Evolutionary conservation across 2,797 vertebrate species (phyloP).

Genomic region (Myripristis jacobus): DNA sequence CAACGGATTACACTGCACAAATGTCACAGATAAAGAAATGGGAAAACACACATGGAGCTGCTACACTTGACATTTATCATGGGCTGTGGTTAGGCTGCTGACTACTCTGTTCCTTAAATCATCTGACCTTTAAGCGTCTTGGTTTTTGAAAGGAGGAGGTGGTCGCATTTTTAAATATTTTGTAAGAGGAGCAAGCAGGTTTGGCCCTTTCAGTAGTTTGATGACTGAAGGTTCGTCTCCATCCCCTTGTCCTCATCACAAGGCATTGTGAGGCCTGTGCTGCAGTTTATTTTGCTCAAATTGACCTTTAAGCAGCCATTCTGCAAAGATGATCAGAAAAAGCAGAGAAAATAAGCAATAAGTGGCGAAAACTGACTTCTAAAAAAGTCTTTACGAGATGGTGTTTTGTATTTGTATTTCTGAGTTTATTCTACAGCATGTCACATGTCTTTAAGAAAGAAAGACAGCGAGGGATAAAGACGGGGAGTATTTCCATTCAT

Average conservation of each 20-base stretch:
- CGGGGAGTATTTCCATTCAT: too few species aligned
- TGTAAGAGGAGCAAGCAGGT: constrained; percentile 44
- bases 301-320: too few species aligned
- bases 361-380: too few species aligned
- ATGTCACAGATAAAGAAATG: constrained; percentile 70
- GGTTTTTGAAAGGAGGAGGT: constrained; percentile 45
- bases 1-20: constrained; percentile 67
- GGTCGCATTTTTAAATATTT: constrained; percentile 6
- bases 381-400: too few species aligned
- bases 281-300: not conserved
- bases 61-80: constrained; percentile 77
- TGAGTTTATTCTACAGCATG: too few species aligned
- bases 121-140: constrained; percentile 67
- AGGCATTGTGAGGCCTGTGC: too few species aligned
- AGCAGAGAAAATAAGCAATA: too few species aligned
- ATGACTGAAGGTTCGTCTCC: not conserved
- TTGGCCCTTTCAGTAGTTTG: constrained; percentile 28
- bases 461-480: too few species aligned
- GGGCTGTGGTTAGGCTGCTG: constrained; percentile 57
- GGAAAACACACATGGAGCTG: constrained; percentile 72
- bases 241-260: too few species aligned
- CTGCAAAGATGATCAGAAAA: too few species aligned
- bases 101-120: constrained; percentile 58
- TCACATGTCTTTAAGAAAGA: too few species aligned
- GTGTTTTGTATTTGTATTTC: too few species aligned